Base-by-base conservation (phyloP, 2,797 vertebrate species). In the Limosa lapponica region DNA sequence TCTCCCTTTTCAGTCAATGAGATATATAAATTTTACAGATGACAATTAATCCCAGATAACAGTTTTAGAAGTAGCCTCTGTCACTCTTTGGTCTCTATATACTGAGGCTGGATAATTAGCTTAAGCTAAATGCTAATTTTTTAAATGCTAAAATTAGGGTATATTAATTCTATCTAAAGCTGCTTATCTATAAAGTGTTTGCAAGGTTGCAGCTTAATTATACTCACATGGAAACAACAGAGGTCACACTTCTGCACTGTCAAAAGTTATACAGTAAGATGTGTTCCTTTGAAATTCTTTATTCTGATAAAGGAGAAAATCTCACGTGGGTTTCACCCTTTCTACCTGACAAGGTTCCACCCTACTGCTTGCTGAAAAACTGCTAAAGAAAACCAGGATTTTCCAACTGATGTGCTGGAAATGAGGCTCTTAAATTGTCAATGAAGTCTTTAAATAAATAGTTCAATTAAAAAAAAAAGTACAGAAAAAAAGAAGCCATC, bases 361-460 rank as follows among this genome's bases (percentile, higher is more conserved):
- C 19, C 13, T 67, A 44, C 18, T 82, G 3, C 25, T 91, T 82
- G 20, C n/a, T 89, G 19, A 71, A 93, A 93, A 91, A 34, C 24
- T 61, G 11, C 24, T 90, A 44, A 81, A 88, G 34, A 67, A 91
- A 64, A n/a, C 3, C 16, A 83, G 7, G 11, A 58, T 67, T 81
- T 94, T 87, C 59, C 15, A 81, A 62, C 3, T 1, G 5, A 62
- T 71, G 7, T 65, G 8, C 6, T 80, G 80, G 23, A 91, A 94
- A 72, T 82, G 4, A 72, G 7, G 14, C 39, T 80, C 7, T 69
- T 73, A 66, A 55, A 7, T 87, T 87, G 23, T 77, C 55, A 20
- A 71, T 58, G 11, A 92, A 85, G 32, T 82, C 39, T 62, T 87
- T 64, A 95, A 93, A 80, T 83, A 86, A 77, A 77, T 52, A 72